Base-by-base conservation (phyloP, 2,113 vertebrate genomes). In the Albula glossodonta region DNA sequence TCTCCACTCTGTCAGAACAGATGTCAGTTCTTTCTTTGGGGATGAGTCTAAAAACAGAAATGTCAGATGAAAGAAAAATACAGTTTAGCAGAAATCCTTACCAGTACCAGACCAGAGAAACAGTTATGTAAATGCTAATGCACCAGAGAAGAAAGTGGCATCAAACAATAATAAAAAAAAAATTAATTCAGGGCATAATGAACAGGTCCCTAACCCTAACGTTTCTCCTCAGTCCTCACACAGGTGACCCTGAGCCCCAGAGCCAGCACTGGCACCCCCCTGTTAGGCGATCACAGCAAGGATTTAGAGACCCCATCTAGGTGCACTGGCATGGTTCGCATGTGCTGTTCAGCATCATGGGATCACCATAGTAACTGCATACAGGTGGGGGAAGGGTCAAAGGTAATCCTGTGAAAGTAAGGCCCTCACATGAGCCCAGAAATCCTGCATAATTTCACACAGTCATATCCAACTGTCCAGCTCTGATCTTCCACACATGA, bases 301-400 rank as follows among this genome's bases (percentile, higher is more conserved):
- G 1, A 0, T 95, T 92, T 3, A 95, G 3, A 0, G 98, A 97
- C 0, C 98, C 98, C 0, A 86, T 92, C 0, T 51, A 88, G 15
- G 92, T 96, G 92, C 98, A 99, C 66, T 22, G 85, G 83, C 98
- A 99, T 0, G 0, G 86, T 0, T 81, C 90, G 88, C 98, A 99
- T 49, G 31, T 87, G 3, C 97, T 95, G 0, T 94, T 94, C 0
- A 88, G 88, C 11, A 56, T 25, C 0, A 84, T 90, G 0, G 98
- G 98, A 89, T 96, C 93, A 4, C 98, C 98, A 0, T 96, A 92
- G 90, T 97, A 98, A 90, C 98, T 96, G 99, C 91, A 97, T 99
- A 80, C 0, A 48, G 4, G 12, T 22, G 83, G 84, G n/a, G 66
- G 63, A 15, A 2, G n/a, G 6, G n/a, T 17, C 5, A 48, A n/a